Conservation (phyloP, 2,113 vertebrate species). For the Odocoileus hemionus region DNA sequence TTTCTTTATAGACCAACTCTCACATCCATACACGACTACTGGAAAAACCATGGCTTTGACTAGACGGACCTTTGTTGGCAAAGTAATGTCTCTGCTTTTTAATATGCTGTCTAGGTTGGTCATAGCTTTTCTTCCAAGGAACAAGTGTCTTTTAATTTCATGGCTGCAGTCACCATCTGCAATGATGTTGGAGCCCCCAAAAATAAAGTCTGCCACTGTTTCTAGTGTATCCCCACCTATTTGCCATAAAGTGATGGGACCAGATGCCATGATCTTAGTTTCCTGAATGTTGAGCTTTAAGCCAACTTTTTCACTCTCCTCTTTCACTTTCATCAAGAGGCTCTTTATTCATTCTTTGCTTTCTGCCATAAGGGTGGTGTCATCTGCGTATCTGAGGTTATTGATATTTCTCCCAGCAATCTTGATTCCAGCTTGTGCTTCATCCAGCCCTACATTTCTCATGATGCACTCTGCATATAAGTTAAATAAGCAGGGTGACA, state of each 20-base stretch:
- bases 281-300: not conserved
- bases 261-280: not conserved
- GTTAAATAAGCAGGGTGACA: not conserved
- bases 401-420: not conserved
- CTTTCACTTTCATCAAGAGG: not conserved
- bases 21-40: not conserved
- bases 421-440: not conserved
- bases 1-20: not conserved
- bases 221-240: not conserved
- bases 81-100: not conserved
- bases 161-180: not conserved
- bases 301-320: not conserved
- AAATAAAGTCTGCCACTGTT: not conserved
- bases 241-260: not conserved
- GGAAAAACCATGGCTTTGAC: not conserved
- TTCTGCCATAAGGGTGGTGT: not conserved
- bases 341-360: not conserved
- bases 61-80: not conserved
- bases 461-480: not conserved
- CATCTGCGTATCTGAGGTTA: not conserved
- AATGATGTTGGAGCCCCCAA: fast-evolving
- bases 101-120: not conserved
- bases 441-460: not conserved
- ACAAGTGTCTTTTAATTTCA: not conserved
- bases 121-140: not conserved